Evolutionary conservation across 2,888 invertebrate species (phyloP), one percentile per base, ranked within the genome.

Genomic region (Ectemnius lituratus): DNA sequence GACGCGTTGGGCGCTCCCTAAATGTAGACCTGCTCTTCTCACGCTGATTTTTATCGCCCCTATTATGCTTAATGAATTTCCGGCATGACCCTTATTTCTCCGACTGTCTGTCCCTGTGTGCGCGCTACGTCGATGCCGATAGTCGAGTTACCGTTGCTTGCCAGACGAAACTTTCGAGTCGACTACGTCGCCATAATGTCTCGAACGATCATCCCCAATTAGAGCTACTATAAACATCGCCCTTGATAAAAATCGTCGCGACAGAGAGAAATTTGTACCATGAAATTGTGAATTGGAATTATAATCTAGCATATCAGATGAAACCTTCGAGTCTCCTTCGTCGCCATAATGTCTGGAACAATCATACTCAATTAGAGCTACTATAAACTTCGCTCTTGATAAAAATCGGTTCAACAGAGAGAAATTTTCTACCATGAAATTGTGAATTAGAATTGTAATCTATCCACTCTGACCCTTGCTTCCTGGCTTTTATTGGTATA

Each of bases 51-150:
- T 45, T 49, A 70, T 63, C 66, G n/a, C 27, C 20, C 13, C 61
- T 49, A 64, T 65, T 65, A 65, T 46, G 62, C 65, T 20, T 73
- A 75, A 75, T 62, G 73, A 73, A 68, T 52, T 75, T 75, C 75
- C 75, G 75, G 61, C 28, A 45, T 13, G 18, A 20, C 16, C 14
- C 23, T 58, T 46, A 61, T 13, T 14, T 23, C 16, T 3, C 20
- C 52, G 11, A 8, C 45, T 47, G 18, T 16, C 56, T 23, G 45
- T 65, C 59, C 46, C 11, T 49, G n/a, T 52, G 52, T n/a, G 52
- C 4, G 37, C 37, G 37, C 37, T 11, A 6, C 37, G 27, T 18
- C 58, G 58, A 18, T 20, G 20, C 58, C 27, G 58, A 58, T 58
- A 58, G 18, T 6, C 16, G 58, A 20, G 14, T 58, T 58, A 27